These are phyloP conservation scores for Pogonomyrmex barbatus DNA, from an alignment of 1,140 invertebrate species.

Conservation along the genomic window DNA sequence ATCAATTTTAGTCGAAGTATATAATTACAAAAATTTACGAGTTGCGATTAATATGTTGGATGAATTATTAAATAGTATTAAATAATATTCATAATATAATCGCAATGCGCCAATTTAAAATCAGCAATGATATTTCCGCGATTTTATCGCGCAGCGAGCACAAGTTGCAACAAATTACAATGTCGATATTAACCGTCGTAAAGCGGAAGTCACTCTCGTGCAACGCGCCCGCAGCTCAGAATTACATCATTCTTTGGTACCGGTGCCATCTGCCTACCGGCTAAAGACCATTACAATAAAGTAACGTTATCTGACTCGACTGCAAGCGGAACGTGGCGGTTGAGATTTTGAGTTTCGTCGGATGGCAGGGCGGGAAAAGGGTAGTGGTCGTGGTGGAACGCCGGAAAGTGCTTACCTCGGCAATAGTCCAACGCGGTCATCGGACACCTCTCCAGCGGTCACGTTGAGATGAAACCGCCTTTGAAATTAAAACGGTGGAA, in stretches of 20 bases:
- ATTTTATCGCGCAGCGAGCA: conserved; percentile 23
- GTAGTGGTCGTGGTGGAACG: not conserved
- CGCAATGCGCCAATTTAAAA: conserved; percentile 22
- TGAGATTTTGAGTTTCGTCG: conserved; percentile 78
- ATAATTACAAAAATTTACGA: conserved; percentile 44
- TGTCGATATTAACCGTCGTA: not conserved
- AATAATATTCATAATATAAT: conserved; percentile 34
- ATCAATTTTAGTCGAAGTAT: conserved; percentile 26
- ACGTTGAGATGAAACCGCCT: conserved; percentile 49
- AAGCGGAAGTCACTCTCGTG: not conserved
- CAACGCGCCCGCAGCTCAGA: conserved; percentile 1
- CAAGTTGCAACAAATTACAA: no score
- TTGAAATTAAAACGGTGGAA: conserved; percentile 39
- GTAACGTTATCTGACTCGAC: conserved; percentile 77
- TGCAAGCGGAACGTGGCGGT: conserved; percentile 69
- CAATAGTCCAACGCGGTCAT: conserved; percentile 27
- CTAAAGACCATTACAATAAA: conserved; percentile 73
- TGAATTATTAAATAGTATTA: conserved; percentile 48
- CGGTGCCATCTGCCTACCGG: conserved; percentile 54
- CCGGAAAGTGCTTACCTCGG: conserved; percentile 48
- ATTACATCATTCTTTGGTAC: conserved; percentile 28
- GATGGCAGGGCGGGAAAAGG: not conserved
- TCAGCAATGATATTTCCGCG: not conserved
- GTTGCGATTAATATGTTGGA: conserved; percentile 38
- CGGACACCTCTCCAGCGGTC: conserved; percentile 18